phyloP scores from a whole-genome alignment of 2,797 vertebrate genomes.

The Anableps anableps region DNA sequence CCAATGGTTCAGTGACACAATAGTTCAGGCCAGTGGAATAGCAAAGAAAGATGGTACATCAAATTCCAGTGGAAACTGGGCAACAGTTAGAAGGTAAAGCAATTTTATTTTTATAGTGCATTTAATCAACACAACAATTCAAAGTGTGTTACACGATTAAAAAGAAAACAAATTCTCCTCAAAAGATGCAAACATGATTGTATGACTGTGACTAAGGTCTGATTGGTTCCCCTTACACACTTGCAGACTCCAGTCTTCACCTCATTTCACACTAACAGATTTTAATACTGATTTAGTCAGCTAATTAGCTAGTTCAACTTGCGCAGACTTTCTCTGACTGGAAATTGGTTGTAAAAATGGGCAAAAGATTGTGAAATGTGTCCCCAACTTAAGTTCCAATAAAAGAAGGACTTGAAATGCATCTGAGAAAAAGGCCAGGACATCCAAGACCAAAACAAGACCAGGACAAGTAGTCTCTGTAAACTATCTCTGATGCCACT shows the following conservation, averaged over 20 bases:
- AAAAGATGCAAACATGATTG: background rate
- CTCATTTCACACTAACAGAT: background rate
- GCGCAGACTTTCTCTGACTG: background rate
- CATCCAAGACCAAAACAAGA: background rate
- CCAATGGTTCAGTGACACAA: no score
- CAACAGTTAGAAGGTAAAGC: no score
- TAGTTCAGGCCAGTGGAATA: no score
- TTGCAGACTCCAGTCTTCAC: background rate
- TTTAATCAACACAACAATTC: no score
- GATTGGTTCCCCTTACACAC: background rate
- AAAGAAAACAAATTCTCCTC: no score
- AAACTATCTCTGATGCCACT: background rate
- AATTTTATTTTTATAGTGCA: no score
- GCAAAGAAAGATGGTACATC: no score
- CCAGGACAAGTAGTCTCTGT: background rate
- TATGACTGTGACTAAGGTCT: background rate
- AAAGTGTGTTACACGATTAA: no score
- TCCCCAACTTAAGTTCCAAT: background rate
- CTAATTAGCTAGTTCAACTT: background rate
- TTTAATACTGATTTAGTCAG: background rate
- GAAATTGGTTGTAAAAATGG: background rate
- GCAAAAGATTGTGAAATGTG: background rate
- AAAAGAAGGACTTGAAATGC: background rate
- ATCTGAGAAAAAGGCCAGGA: background rate
- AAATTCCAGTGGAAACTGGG: no score